Percentiles rank a stretch among this genome's conserved stretches.
Evolutionary conservation across 2,797 vertebrate species (phyloP).

Genomic region (Galagoides demidoff): DNA sequence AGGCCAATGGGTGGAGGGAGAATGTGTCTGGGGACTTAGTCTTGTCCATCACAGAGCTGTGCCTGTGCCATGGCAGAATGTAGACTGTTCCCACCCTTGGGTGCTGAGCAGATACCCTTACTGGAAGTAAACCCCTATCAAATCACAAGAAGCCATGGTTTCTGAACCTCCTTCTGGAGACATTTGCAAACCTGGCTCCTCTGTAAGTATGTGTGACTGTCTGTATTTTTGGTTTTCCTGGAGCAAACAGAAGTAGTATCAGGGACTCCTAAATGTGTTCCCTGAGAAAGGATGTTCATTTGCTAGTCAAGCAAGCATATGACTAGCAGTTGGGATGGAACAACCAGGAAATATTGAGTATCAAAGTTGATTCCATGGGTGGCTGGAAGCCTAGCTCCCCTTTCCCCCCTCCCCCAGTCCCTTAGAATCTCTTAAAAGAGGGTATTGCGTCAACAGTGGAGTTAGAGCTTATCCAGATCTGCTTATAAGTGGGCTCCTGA

Average conservation of each 20-base stretch:
- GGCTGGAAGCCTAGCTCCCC: background rate
- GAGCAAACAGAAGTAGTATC: background rate
- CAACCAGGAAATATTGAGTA: background rate
- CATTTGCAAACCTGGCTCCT: background rate
- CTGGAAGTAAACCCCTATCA: rapidly evolving
- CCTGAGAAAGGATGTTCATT: background rate
- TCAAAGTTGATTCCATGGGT: rapidly evolving
- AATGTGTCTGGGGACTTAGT: too few relatives aligned
- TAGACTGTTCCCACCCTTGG: rapidly evolving
- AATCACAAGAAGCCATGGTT: background rate
- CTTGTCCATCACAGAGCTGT: background rate
- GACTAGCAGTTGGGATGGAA: rapidly evolving
- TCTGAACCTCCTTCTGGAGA: background rate
- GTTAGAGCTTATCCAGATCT: background rate
- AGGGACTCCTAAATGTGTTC: background rate
- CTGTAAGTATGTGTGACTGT: background rate
- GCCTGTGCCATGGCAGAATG: rapidly evolving
- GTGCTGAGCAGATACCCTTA: background rate
- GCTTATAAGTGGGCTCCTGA: background rate
- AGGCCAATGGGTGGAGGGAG: background rate
- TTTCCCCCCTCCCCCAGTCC: background rate
- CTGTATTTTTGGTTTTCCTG: background rate
- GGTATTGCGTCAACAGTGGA: background rate
- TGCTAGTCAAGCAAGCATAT: background rate
- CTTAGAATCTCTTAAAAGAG: background rate